Evolutionary conservation across 2,113 vertebrate species (phyloP).

Genomic region (Salminus brasiliensis): DNA sequence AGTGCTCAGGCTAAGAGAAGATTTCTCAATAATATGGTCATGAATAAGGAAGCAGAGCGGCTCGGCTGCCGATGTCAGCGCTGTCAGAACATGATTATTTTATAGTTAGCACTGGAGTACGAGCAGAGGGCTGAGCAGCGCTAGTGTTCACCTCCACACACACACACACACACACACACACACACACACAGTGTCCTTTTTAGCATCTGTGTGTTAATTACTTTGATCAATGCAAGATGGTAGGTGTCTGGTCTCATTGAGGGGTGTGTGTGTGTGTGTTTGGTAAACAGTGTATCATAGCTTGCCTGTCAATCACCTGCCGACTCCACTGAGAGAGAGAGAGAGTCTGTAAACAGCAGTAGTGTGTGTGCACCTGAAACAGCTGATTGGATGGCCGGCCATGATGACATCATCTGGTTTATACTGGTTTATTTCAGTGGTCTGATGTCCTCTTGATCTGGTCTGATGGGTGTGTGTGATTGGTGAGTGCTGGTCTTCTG

Average conservation of each 20-base stretch:
- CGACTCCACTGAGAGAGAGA: too few species aligned
- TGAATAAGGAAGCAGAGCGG: conserved; percentile 13
- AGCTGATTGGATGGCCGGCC: too few species aligned
- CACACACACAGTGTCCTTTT: background rate
- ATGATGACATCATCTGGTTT: too few species aligned
- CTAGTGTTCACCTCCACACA: background rate
- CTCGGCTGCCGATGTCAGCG: conserved; percentile 1
- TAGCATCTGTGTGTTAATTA: background rate
- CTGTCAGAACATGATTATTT: conserved; percentile 9
- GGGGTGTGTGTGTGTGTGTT: background rate
- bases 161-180: background rate
- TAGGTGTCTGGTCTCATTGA: background rate
- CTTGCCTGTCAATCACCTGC: background rate
- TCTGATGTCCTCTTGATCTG: too few species aligned
- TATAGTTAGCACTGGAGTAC: background rate
- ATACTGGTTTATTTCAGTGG: too few species aligned
- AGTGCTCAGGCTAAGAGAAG: background rate
- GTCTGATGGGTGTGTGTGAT: too few species aligned
- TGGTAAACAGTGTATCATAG: too few species aligned
- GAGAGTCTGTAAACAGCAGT: too few species aligned
- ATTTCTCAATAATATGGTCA: conserved; percentile 32
- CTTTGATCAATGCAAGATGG: conserved; percentile 7
- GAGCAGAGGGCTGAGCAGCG: background rate
- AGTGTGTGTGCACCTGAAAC: too few species aligned
- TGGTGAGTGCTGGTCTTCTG: too few species aligned